phyloP scores from a whole-genome alignment of 1,140 invertebrate species.

The Trachelipus rathkii region DNA sequence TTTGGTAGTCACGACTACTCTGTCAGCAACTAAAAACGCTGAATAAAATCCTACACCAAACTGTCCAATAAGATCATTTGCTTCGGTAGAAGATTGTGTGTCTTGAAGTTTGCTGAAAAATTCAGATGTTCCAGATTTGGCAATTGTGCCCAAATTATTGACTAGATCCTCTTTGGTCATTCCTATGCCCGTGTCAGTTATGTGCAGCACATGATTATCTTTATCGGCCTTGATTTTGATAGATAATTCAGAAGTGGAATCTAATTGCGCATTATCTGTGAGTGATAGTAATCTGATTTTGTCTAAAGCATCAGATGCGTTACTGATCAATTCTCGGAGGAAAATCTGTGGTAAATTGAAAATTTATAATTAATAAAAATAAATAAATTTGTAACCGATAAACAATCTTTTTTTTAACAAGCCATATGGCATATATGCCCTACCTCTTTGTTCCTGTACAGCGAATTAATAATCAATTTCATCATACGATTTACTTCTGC shows the following conservation, averaged over 20 bases:
- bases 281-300: conserved; percentile 90
- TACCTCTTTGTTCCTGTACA: conserved; percentile 96
- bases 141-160: conserved; percentile 97
- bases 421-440: no score
- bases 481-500: conserved; percentile 98
- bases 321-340: conserved; percentile 93
- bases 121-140: conserved; percentile 97
- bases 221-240: conserved; percentile 96
- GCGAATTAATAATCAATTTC: conserved; percentile 98
- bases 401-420: no score
- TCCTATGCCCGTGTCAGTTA: conserved; percentile 95
- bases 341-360: conserved; percentile 68
- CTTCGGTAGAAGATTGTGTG: conserved; percentile 56
- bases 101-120: conserved; percentile 87
- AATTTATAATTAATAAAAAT: no score
- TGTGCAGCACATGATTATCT: conserved; percentile 87
- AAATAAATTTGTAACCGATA: no score
- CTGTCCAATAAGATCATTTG: conserved; percentile 86
- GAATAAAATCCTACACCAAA: conserved; percentile 99
- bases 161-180: conserved; percentile 95
- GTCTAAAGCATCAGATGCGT: conserved; percentile 91
- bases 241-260: conserved; percentile 72
- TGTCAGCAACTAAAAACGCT: conserved; percentile 85
- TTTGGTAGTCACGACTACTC: conserved; percentile 89
- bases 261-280: conserved; percentile 74